These are phyloP conservation scores for Hydrotaea cyrtoneurina DNA, from an alignment of 2,888 invertebrate genomes.

Conservation along the genomic window DNA sequence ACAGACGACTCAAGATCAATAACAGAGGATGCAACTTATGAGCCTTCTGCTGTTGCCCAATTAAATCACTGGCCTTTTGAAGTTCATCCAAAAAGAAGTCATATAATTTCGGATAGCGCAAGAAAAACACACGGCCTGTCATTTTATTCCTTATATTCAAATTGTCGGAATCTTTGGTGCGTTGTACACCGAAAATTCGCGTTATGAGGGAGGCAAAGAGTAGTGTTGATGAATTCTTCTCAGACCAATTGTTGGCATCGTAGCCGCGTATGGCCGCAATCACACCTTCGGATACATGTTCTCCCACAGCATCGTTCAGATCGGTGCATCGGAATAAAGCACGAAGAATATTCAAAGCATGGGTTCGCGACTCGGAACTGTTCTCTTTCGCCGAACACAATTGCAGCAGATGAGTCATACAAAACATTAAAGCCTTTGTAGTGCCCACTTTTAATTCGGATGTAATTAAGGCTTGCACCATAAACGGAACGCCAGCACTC, in stretches of 20 bases:
- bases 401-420: slow-evolving; percentile 83
- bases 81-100: slow-evolving; percentile 82
- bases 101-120: slow-evolving; percentile 83
- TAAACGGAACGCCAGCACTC: slow-evolving; percentile 96
- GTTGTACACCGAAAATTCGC: slow-evolving; percentile 92
- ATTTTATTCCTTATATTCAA: slow-evolving; percentile 85
- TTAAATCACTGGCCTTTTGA: slow-evolving; percentile 73
- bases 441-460: slow-evolving; percentile 86
- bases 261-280: slow-evolving; percentile 88
- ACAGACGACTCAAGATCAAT: slow-evolving; percentile 88
- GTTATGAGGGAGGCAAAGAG: slow-evolving; percentile 91
- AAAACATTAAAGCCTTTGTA: slow-evolving; percentile 83
- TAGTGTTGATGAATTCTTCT: slow-evolving; percentile 92
- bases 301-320: slow-evolving; percentile 86
- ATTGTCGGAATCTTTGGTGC: slow-evolving; percentile 83
- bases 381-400: slow-evolving; percentile 70
- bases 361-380: slow-evolving; percentile 84
- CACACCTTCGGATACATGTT: slow-evolving; percentile 87
- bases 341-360: slow-evolving; percentile 93
- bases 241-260: slow-evolving; percentile 88
- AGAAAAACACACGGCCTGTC: slow-evolving; percentile 91
- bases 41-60: slow-evolving; percentile 76
- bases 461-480: slow-evolving; percentile 89
- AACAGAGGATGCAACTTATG: slow-evolving; percentile 88
- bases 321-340: slow-evolving; percentile 89